These are phyloP conservation scores for Pteria penguin DNA, from an alignment of 2,888 invertebrate genomes.

Conservation along the genomic window DNA sequence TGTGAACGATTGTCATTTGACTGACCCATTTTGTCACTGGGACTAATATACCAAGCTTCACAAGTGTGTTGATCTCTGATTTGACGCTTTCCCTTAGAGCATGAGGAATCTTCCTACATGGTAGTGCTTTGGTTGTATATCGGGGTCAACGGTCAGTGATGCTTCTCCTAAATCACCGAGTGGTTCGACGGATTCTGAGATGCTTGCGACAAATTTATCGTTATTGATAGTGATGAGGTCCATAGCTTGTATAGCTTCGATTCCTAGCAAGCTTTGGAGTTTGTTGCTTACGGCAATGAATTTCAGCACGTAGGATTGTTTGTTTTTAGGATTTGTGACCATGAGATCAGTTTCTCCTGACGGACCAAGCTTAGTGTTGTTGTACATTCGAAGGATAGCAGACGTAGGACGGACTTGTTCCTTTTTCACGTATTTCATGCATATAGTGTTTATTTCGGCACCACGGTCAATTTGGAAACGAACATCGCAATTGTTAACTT, in stretches of 20 bases:
- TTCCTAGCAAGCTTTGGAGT: constrained; percentile 1
- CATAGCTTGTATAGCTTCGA: constrained; percentile 1
- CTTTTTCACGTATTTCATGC: constrained; percentile 10
- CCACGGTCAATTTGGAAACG: constrained; percentile 51
- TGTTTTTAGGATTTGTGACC: constrained; percentile 4
- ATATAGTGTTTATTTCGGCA: constrained; percentile 43
- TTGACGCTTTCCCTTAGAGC: constrained; percentile 21
- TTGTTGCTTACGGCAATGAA: constrained; percentile 5
- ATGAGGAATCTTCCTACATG: constrained; percentile 22
- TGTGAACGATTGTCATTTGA: constrained; percentile 36
- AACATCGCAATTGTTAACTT: constrained; percentile 30
- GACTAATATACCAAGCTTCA: constrained; percentile 7
- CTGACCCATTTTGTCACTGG: constrained; percentile 41
- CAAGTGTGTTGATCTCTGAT: constrained; percentile 23
- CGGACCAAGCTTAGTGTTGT: background rate
- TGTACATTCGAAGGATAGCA: constrained; percentile 13
- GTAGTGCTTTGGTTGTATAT: constrained; percentile 14
- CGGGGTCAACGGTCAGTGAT: constrained; percentile 8
- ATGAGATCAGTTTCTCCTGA: constrained; percentile 20
- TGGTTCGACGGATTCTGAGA: background rate
- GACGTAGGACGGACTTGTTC: constrained; percentile 8
- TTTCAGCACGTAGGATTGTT: background rate
- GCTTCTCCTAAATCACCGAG: constrained; percentile 21
- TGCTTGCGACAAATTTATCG: constrained; percentile 2
- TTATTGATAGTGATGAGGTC: constrained; percentile 13